These are phyloP conservation scores for Stenodera caucasica DNA, from an alignment of 2,888 invertebrate species.

Conservation along the genomic window DNA sequence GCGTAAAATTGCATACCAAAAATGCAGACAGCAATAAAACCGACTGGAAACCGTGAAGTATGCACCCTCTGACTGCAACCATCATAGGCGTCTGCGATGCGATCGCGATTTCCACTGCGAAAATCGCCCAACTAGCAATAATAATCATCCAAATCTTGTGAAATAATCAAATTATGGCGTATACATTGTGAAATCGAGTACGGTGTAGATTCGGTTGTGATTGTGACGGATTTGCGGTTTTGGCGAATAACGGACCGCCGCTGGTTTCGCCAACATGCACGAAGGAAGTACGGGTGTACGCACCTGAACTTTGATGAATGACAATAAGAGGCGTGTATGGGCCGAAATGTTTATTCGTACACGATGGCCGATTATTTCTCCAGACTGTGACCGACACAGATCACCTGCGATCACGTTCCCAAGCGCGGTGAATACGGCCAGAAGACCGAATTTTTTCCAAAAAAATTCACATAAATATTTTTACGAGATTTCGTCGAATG, in stretches of 20 bases:
- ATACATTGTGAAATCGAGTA: too few relatives aligned
- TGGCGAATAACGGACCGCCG: too few relatives aligned
- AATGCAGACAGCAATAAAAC: constrained; percentile 48
- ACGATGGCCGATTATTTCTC: constrained; percentile 42
- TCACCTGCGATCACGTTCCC: constrained; percentile 36
- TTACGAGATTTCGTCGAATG: neutral
- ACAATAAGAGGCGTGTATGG: constrained; percentile 33
- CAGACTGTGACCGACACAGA: constrained; percentile 49
- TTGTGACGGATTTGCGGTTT: too few relatives aligned
- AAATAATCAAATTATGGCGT: too few relatives aligned
- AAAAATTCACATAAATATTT: neutral
- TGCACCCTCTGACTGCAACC: constrained; percentile 36
- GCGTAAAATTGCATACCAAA: constrained; percentile 53
- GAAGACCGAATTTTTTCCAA: neutral
- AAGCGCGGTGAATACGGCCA: constrained; percentile 23
- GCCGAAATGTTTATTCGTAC: constrained; percentile 35
- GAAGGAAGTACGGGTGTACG: constrained; percentile 23
- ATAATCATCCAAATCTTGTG: too few relatives aligned
- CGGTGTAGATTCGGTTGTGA: too few relatives aligned
- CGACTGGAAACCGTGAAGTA: constrained; percentile 48
- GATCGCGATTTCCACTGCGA: too few relatives aligned
- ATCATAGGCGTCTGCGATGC: neutral
- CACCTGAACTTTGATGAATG: constrained; percentile 26
- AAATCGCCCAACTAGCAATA: too few relatives aligned
- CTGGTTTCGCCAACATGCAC: neutral